These are phyloP conservation scores for Tangara arthus DNA, from an alignment of 2,797 vertebrate species.

Conservation along the genomic window DNA sequence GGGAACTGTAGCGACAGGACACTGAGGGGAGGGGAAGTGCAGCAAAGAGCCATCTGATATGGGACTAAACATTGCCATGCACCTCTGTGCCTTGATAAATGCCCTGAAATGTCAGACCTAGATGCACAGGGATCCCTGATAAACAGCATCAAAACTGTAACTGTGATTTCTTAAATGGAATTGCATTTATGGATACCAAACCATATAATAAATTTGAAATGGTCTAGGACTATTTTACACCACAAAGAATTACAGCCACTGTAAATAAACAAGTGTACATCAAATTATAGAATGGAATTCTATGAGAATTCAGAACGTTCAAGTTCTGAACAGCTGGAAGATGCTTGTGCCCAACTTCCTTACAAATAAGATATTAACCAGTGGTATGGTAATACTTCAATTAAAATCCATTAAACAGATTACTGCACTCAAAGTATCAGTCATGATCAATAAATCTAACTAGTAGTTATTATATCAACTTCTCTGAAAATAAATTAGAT, in stretches of 20 bases:
- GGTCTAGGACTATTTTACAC: neutral
- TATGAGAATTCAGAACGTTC: neutral
- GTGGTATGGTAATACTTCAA: neutral
- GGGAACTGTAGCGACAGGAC: neutral
- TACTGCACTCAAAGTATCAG: neutral
- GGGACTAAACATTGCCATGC: neutral
- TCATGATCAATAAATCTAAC: neutral
- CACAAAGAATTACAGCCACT: neutral
- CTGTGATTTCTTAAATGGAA: neutral
- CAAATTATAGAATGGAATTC: neutral
- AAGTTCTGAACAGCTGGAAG: neutral
- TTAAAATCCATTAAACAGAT: neutral
- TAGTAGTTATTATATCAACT: neutral
- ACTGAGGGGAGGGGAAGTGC: fast-evolving
- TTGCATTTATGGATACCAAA: neutral
- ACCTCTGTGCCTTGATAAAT: neutral
- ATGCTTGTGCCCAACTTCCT: neutral
- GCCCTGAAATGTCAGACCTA: neutral
- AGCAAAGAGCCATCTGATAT: neutral
- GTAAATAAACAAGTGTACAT: neutral
- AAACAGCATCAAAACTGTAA: neutral
- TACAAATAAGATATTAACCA: neutral
- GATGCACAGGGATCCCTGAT: neutral
- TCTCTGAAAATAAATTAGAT: neutral
- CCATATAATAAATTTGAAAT: neutral